Evolutionary conservation across 2,888 invertebrate genomes (phyloP), one percentile per base, ranked within the genome.

Genomic region (Eucera pruinosa): DNA sequence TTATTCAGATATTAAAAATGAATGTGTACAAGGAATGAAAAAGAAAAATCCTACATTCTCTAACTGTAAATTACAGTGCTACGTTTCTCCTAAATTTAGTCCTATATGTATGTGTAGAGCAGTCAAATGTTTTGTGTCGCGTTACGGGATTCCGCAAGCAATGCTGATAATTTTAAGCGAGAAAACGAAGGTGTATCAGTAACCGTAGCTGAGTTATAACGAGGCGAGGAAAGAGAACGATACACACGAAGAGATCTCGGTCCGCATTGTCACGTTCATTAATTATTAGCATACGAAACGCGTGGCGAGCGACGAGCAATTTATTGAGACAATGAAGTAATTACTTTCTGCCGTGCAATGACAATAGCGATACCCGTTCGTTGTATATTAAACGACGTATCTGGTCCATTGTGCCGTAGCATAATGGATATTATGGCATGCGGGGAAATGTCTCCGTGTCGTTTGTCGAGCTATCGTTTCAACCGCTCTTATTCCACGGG

Each of bases 361-460:
- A 77, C 77, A 86, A 81, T 86, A 68, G 84, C 72, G 81, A 84
- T 77, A 72, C 81, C 76, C 58, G 79, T 84, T 79, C 81, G 73
- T 58, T 81, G 78, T 81, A 72, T 79, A 84, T 84, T 86, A 84
- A 83, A 74, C 84, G 79, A 60, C 76, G 72, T 58, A 79, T 72
- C 67, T 81, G 70, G 57, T 55, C 79, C 71, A 84, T 84, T 84
- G 86, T 84, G 47, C 62, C 9, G 36, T 20, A 45, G 65, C 50
- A 81, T 84, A 86, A 86, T 86, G 64, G 86, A 84, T 84, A 84
- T 81, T 86, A 81, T 74, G 81, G 84, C 86, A 86, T 74, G 70
- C 77, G 81, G 77, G 27, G 66, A 84, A 81, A 86, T 83, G 78
- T 66, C 73, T 71, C 13, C 20, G 61, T 66, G 27, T 55, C 68